These are phyloP conservation scores for Apeira syringaria DNA, from an alignment of 2,888 invertebrate genomes.

Conservation along the genomic window DNA sequence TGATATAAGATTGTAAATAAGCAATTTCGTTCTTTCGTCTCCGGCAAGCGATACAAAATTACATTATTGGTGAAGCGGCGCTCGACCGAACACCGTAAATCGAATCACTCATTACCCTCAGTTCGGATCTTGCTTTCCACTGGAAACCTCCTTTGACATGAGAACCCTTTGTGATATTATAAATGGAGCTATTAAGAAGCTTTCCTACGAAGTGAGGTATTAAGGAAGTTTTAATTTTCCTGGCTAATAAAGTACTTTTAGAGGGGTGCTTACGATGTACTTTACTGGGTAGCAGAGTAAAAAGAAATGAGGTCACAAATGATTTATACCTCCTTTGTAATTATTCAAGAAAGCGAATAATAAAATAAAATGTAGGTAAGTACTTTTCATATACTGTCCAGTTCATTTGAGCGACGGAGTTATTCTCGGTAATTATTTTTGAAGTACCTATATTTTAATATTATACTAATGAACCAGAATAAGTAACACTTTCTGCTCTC, in stretches of 20 bases:
- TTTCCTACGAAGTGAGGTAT: slow-evolving; percentile 24
- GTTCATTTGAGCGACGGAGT: too few relatives aligned
- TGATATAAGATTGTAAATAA: slow-evolving; percentile 16
- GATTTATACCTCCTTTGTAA: too few relatives aligned
- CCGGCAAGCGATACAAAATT: slow-evolving; percentile 33
- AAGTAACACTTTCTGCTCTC: too few relatives aligned
- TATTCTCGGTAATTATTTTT: too few relatives aligned
- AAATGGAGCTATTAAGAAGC: slow-evolving; percentile 31
- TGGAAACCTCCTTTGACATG: slow-evolving; percentile 50
- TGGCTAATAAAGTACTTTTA: slow-evolving; percentile 17
- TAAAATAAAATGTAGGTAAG: too few relatives aligned
- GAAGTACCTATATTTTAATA: too few relatives aligned
- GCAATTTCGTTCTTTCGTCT: slow-evolving; percentile 7
- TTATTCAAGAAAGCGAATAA: too few relatives aligned
- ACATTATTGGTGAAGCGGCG: slow-evolving; percentile 50
- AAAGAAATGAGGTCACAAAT: background rate
- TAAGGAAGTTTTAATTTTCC: slow-evolving; percentile 21
- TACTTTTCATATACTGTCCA: too few relatives aligned
- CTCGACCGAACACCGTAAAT: slow-evolving; percentile 45
- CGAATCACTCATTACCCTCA: slow-evolving; percentile 56
- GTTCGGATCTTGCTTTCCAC: slow-evolving; percentile 44
- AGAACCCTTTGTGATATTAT: slow-evolving; percentile 47
- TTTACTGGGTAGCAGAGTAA: slow-evolving; percentile 9
- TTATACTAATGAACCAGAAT: too few relatives aligned
- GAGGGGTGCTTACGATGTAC: slow-evolving; percentile 7